Conservation (phyloP, 2,888 invertebrate species). For the Endomychus coccineus region DNA sequence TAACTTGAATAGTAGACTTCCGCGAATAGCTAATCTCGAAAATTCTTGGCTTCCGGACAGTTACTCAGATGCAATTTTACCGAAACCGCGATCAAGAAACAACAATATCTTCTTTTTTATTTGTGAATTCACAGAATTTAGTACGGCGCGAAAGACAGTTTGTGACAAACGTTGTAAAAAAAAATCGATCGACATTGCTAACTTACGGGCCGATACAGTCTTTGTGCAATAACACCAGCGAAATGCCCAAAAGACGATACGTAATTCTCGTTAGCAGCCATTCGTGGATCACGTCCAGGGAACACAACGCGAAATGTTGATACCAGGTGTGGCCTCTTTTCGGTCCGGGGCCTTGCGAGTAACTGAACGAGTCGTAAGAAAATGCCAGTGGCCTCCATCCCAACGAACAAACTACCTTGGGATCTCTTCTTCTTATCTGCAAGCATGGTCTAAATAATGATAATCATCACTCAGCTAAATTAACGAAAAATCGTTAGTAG, state of each 20-base stretch:
- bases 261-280: conserved; percentile 53
- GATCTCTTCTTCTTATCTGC: conserved; percentile 59
- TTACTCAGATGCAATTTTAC: too few relatives aligned
- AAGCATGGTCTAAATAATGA: conserved; percentile 22
- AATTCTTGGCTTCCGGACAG: too few relatives aligned
- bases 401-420: conserved; percentile 64
- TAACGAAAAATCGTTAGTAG: too few relatives aligned
- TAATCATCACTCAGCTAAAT: not conserved
- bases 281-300: conserved; percentile 51
- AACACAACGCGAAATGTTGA: conserved; percentile 43
- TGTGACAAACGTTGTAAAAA: conserved; percentile 2
- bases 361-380: conserved; percentile 52
- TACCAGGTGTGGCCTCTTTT: conserved; percentile 46
- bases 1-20: too few relatives aligned
- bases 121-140: too few relatives aligned
- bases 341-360: conserved; percentile 46
- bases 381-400: conserved; percentile 67
- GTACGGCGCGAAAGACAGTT: too few relatives aligned
- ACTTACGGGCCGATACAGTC: conserved; percentile 60
- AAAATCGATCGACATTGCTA: too few relatives aligned
- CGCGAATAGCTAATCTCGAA: too few relatives aligned
- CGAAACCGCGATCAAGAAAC: too few relatives aligned
- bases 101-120: too few relatives aligned
- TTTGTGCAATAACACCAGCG: conserved; percentile 64
- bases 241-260: conserved; percentile 54